Evolutionary conservation across 1,140 invertebrate genomes (phyloP), one percentile per base, ranked within the genome.

Genomic region (Anagrus nilaparvatae): DNA sequence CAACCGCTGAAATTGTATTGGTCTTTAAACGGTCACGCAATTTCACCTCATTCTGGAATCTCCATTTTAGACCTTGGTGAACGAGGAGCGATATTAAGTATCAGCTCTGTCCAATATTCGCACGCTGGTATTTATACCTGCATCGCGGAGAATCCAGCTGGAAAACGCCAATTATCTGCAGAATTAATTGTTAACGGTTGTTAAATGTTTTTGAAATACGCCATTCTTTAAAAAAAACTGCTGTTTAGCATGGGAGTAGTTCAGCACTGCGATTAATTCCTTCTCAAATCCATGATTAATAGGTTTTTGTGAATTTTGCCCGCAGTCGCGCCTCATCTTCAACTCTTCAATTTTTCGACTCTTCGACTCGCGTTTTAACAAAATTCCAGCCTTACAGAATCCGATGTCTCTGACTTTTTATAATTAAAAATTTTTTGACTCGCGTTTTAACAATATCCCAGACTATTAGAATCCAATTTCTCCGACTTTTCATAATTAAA

Each of bases 61-160:
- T 67, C 72, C 24, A 70, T 79, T 40, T 71, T 74, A 42, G 79
- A 80, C 63, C 60, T 77, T 49, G 78, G 79, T 28, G 76, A 76
- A 63, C 72, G 79, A 47, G 79, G 76, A 55, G 81, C 77, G 49
- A 71, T 82, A 52, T 67, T 86, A 41, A 78, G 78, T 50, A 84
- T 87, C 50, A 80, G 82, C 59, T 78, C 72, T 46, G 77, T 81
- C 40, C 71, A 74, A 55, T 77, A 74, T 24, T 65, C 69, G 47
- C 81, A 87, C 63, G 77, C 80, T 46, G 85, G 84, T 54, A 83
- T 80, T 56, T 90, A 86, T 61, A 84, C 81, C n/a, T 90, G 85
- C 62, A 70, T 78, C 44, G 84, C 79, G 33, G 75, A 75, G 68
- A 89, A 88, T 65, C 68, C 71, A 41, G 82, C 80, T 44, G 82